Evolutionary conservation across 2,797 vertebrate genomes (phyloP).

Genomic region (Amniataba percoides): DNA sequence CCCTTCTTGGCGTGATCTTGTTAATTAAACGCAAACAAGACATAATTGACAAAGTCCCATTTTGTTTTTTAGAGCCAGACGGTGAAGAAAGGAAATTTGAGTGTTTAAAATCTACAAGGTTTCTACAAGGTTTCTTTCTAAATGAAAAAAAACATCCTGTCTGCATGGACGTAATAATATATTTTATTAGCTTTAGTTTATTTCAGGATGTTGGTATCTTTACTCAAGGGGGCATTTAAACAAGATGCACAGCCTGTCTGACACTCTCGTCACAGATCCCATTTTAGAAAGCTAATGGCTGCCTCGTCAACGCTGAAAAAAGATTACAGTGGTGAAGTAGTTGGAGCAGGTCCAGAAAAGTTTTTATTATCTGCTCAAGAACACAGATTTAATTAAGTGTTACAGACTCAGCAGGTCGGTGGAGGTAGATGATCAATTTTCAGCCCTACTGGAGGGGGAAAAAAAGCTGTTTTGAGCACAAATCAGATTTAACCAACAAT

Average conservation of each 20-base stretch:
- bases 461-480: background rate
- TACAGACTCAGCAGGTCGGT: background rate
- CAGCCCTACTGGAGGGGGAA: background rate
- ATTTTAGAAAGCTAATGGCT: conserved; percentile 16
- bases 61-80: conserved; percentile 13
- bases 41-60: conserved; percentile 35
- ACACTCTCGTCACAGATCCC: conserved; percentile 24
- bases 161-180: background rate
- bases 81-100: conserved; percentile 33
- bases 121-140: conserved; percentile 1
- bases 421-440: background rate
- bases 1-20: conserved; percentile 48
- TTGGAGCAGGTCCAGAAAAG: conserved; percentile 15
- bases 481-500: background rate
- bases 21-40: conserved; percentile 78
- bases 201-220: conserved; percentile 2
- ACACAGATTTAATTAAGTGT: background rate
- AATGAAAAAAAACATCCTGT: background rate
- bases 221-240: conserved; percentile 23
- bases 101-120: conserved; percentile 5
- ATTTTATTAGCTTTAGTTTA: conserved; percentile 2
- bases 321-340: conserved; percentile 31
- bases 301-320: background rate
- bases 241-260: conserved; percentile 24
- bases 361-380: background rate